Evolutionary conservation across 2,113 vertebrate species (phyloP).

Genomic region (Planiliza haematocheilus): DNA sequence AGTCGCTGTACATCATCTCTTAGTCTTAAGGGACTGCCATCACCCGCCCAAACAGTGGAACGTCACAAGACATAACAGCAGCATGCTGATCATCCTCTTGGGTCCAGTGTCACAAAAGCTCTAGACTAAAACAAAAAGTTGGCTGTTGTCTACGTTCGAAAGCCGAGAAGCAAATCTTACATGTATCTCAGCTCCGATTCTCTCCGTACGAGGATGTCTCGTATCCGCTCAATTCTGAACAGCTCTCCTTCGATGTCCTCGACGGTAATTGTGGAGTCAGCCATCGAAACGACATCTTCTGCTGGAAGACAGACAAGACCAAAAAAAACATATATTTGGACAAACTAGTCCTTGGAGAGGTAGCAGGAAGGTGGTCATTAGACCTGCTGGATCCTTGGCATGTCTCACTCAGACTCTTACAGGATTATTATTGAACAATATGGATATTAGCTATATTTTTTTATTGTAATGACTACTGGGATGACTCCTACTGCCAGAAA

Average conservation of each 20-base stretch:
- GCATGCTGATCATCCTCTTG: neutral
- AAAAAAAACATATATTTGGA: too few species aligned
- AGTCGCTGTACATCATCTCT: conserved; percentile 15
- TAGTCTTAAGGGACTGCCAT: conserved; percentile 16
- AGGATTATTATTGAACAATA: too few species aligned
- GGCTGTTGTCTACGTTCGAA: neutral
- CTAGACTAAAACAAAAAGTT: neutral
- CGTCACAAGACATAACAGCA: neutral
- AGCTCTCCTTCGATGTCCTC: conserved; percentile 90
- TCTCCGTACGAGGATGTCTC: conserved; percentile 88
- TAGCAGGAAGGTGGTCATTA: too few species aligned
- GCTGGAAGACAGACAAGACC: conserved; percentile 30
- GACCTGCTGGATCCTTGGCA: too few species aligned
- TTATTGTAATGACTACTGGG: too few species aligned
- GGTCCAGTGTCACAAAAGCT: neutral
- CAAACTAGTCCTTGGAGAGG: too few species aligned
- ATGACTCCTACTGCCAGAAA: too few species aligned
- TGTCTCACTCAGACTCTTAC: too few species aligned
- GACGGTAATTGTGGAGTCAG: conserved; percentile 85
- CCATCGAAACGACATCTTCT: conserved; percentile 89
- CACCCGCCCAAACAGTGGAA: conserved; percentile 7
- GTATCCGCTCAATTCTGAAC: conserved; percentile 87
- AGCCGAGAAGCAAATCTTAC: conserved; percentile 76
- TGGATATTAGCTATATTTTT: too few species aligned
- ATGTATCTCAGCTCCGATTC: conserved; percentile 92